Base-by-base conservation (phyloP, 92 coral and sea anemone genomes). In the Phymanthus crucifer region DNA sequence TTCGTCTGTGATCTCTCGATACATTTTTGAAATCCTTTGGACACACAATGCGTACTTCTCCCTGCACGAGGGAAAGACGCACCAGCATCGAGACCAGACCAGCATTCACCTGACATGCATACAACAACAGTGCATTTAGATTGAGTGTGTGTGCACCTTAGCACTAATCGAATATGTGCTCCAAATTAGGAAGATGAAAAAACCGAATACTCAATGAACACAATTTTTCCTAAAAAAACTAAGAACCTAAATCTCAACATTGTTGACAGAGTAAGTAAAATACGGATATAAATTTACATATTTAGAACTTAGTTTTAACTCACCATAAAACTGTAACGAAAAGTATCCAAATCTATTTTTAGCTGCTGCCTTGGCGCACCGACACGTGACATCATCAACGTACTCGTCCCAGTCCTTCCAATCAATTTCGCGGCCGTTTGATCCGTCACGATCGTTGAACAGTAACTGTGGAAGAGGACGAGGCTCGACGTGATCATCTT, bases 261-360 rank as follows among this genome's bases (percentile, higher is more conserved):
- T n/a, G n/a, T n/a, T n/a, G n/a, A n/a, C n/a, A n/a, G n/a, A n/a
- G n/a, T n/a, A n/a, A n/a, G n/a, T n/a, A n/a, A n/a, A n/a, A n/a
- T n/a, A n/a, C n/a, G n/a, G n/a, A n/a, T n/a, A n/a, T n/a, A n/a
- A n/a, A n/a, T n/a, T n/a, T n/a, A n/a, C n/a, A n/a, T n/a, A 14
- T 17, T 40, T 10, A 2, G 6, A 57, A 16, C 19, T 43, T 45
- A 6, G 29, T 33, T 9, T 12, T 13, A 14, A 33, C 72, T 21
- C 73, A 95, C 98, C 98, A 83, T 91, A 94, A 74, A 56, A 85
- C 90, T 95, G 98, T 57, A 95, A 77, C 29, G 95, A 83, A 77
- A 94, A 94, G 83, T 75, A 84, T 0, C 72, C 40, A 46, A 70
- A 94, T 29, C 79, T 72, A n/a, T 81, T 78, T 33, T 73, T 76